phyloP scores from a whole-genome alignment of 2,888 invertebrate genomes.

The Prosopocoilus inquinatus region DNA sequence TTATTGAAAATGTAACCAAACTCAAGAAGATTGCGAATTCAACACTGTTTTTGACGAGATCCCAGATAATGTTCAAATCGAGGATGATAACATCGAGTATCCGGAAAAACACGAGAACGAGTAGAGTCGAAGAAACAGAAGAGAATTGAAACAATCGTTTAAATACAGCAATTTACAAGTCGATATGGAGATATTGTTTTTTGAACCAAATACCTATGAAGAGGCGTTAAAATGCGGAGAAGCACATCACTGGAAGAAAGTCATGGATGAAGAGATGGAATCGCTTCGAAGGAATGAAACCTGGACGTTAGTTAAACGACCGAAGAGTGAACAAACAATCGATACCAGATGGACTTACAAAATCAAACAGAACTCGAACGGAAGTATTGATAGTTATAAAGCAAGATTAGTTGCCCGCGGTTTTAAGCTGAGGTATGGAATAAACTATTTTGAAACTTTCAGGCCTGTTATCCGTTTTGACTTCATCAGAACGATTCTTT shows the following conservation, averaged over 20 bases:
- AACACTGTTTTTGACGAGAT: too few species aligned
- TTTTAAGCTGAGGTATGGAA: too few species aligned
- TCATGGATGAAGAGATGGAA: too few species aligned
- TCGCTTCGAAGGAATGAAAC: too few species aligned
- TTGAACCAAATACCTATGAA: slow-evolving; percentile 18
- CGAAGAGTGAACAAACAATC: background rate
- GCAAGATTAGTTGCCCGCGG: too few species aligned
- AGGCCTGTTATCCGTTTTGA: background rate
- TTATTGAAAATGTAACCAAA: too few species aligned
- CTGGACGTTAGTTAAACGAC: too few species aligned
- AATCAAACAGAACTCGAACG: background rate
- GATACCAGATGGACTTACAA: background rate
- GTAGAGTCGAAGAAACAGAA: too few species aligned
- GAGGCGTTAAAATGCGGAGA: background rate
- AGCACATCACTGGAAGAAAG: background rate
- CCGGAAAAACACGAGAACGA: background rate
- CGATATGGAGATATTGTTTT: slow-evolving; percentile 33
- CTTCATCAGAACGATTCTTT: background rate
- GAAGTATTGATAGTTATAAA: too few species aligned
- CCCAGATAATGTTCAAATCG: background rate
- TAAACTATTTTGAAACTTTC: too few species aligned
- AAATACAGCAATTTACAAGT: too few species aligned
- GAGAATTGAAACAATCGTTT: background rate
- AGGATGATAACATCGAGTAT: background rate
- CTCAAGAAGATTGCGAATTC: too few species aligned